A percentile compares a stretch with the other conserved stretches of the same genome.
Conservation (phyloP, 2,888 invertebrate genomes). For the Thecophora atra region DNA sequence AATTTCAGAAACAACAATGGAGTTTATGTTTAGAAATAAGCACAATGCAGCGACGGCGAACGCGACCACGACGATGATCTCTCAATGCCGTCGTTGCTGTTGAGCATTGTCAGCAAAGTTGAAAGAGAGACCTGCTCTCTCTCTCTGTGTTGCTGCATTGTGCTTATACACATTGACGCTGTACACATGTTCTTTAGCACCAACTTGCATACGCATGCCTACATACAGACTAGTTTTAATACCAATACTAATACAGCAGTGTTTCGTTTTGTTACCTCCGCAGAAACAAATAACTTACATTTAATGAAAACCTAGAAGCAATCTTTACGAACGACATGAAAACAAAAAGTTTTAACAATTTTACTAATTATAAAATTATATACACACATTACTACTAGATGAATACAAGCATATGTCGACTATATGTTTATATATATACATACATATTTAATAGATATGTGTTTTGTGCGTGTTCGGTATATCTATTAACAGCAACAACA, state of each 20-base stretch:
- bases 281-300: background rate
- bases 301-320: conserved; percentile 58
- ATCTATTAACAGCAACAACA: conserved; percentile 7
- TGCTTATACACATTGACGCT: no score
- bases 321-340: conserved; percentile 54
- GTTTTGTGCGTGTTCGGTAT: conserved; percentile 26
- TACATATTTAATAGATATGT: conserved; percentile 25
- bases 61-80: no score
- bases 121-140: no score
- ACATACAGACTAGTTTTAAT: background rate
- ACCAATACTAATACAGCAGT: background rate
- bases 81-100: no score
- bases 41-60: no score
- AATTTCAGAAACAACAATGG: no score
- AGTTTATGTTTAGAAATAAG: no score
- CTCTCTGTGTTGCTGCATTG: no score
- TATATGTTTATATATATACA: conserved; percentile 20
- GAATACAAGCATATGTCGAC: background rate
- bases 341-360: conserved; percentile 25
- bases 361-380: conserved; percentile 18
- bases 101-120: no score
- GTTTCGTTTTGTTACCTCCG: conserved; percentile 3
- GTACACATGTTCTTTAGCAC: background rate
- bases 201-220: background rate
- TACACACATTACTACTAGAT: background rate